Evolutionary conservation across 92 coral and sea anemone genomes (phyloP), one percentile per base, ranked within the genome.

Genomic region (Zoanthus solanderi): DNA sequence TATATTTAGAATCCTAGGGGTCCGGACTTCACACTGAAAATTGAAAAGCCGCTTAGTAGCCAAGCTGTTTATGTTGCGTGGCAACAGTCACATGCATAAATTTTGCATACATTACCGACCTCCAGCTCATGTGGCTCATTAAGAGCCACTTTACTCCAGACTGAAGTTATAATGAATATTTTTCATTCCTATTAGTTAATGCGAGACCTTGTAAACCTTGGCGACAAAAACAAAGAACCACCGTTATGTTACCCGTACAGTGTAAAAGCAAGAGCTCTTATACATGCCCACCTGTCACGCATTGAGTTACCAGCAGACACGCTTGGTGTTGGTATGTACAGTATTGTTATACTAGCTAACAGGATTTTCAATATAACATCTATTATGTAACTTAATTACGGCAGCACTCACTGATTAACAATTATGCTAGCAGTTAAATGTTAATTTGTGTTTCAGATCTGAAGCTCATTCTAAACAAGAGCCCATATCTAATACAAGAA

Each of bases 231-330:
- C 92, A 97, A 93, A 61, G 99, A 97, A 75, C 92, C 95, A 11
- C 99, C 99, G 17, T 78, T 97, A 65, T 93, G 98, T 72, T 95
- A 95, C 87, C 98, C 99, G 7, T 97, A 95, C 94, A 97, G 99
- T 69, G 91, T 97, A 89, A 97, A 97, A 74, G 94, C 98, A 37
- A 90, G 99, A 69, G 92, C 99, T 28, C 95, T 97, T 4, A 88
- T 97, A 17, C 97, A 95, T 11, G 98, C 98, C 30, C 98, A 97
- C 87, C 78, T 97, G 76, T 91, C 95, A 30, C 88, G 99, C 75
- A 75, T 95, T 79, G 93, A 94, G 16, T 88, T 97, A 29, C 98
- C 98, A 1, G 86, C 89, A 76, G 87, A 93, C 29, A 95, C 98
- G 1, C 88, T 97, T 28, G 88, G 94, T 44, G 80, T 84, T 80